Conservation (phyloP, 2,797 vertebrate genomes). For the Zenarchopterus dispar region DNA sequence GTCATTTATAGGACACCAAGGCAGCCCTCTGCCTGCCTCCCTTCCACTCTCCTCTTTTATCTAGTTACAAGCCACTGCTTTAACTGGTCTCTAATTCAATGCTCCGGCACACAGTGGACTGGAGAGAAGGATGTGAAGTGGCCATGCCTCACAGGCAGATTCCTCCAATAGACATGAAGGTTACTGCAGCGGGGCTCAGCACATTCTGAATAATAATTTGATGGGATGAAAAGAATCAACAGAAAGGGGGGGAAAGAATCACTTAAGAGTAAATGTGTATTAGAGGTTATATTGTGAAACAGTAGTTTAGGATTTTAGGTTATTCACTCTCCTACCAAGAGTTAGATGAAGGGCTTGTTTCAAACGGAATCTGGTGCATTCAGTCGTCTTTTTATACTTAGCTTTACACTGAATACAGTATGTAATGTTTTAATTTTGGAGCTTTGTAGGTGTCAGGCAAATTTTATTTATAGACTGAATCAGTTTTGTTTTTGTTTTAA, state of each 20-base stretch:
- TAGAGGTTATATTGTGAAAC: slow-evolving; percentile 11
- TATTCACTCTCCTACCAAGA: no score
- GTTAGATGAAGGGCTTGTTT: no score
- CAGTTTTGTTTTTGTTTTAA: not conserved
- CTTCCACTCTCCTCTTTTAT: slow-evolving; percentile 75
- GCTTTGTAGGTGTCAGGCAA: not conserved
- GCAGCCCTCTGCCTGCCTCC: slow-evolving; percentile 63
- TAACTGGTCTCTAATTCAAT: slow-evolving; percentile 77
- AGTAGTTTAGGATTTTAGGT: not conserved
- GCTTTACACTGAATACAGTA: no score
- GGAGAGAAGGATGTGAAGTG: slow-evolving; percentile 53
- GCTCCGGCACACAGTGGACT: slow-evolving; percentile 53
- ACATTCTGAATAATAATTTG: slow-evolving; percentile 20
- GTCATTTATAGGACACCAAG: slow-evolving; percentile 84
- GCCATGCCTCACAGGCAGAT: slow-evolving; percentile 55
- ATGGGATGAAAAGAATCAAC: slow-evolving; percentile 11
- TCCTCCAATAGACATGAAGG: slow-evolving; percentile 30
- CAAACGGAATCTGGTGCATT: no score
- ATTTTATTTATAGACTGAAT: not conserved
- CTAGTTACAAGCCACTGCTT: slow-evolving; percentile 77
- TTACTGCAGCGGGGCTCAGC: slow-evolving; percentile 23
- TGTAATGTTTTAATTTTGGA: not conserved
- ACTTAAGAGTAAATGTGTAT: not conserved
- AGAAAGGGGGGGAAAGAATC: not conserved
- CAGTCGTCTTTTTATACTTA: not conserved